Evolutionary conservation across 2,797 vertebrate genomes (phyloP), one percentile per base, ranked within the genome.

Genomic region (Protosalanx chinensis): DNA sequence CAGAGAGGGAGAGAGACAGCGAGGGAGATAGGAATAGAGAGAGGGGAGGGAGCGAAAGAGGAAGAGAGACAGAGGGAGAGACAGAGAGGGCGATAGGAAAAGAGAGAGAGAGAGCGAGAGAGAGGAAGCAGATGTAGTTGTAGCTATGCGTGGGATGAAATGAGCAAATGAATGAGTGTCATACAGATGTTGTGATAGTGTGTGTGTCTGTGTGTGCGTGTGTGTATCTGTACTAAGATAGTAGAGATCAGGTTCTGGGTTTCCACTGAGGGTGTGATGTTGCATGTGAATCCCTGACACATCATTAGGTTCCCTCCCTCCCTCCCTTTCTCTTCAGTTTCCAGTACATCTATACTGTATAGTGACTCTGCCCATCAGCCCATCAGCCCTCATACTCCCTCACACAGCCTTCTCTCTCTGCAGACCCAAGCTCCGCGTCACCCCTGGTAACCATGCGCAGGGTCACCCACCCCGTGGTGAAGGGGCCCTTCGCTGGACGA

Each of bases 391-490:
- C 46, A 20, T 10, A 7, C 57, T 59, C 16, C n/a, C 57, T 20
- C n/a, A 20, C 27, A n/a, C 51, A 5, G 29, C 41, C 68, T 75
- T 63, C 8, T 70, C 13, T 61, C 33, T 79, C 63, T 76, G 5
- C 41, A 86, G 95, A 90, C 77, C 79, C 81, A 0, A 88, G 76
- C 79, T 88, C 88, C 8, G 78, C 86, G 62, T 92, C 93, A 76
- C 92, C 93, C 76, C 82, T 89, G 20, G 94, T 96, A 75, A 94
- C 84, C 76, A 94, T 96, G 90, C 93, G 92, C 56, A 89, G 93
- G 87, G 90, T 93, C 79, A 93, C 91, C 49, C 91, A 93, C 58
- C 89, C 78, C 5, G 60, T 90, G 0, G 68, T 95, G 0, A 87
- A 85, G 0, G 93, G 91, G 6, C 88, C 88, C 1, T 88, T 97